Conservation (phyloP, 1,140 invertebrate genomes). For the Drusus annulatus region DNA sequence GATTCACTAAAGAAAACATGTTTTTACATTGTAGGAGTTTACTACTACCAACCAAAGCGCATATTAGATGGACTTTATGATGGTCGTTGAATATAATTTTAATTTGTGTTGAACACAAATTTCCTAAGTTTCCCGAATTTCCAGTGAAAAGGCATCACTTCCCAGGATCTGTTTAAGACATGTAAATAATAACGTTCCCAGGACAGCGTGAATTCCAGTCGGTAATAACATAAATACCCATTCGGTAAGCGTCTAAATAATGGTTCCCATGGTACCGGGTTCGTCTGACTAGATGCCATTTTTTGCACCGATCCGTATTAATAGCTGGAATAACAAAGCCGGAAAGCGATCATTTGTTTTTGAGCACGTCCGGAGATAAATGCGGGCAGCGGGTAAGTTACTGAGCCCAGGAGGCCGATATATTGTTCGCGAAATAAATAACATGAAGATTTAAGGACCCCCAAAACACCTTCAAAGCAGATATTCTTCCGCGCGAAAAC, state of each 20-base stretch:
- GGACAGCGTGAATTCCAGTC: not conserved
- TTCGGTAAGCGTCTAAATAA: slow-evolving; percentile 6
- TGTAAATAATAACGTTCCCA: too few species aligned
- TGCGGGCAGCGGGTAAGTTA: slow-evolving; percentile 3
- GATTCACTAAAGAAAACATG: too few species aligned
- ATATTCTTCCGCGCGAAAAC: too few species aligned
- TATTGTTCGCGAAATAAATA: too few species aligned
- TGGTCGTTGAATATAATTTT: too few species aligned
- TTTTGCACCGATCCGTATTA: slow-evolving; percentile 25
- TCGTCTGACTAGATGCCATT: slow-evolving; percentile 11
- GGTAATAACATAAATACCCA: slow-evolving; percentile 22
- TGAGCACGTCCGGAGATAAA: slow-evolving; percentile 6
- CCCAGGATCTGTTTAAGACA: not conserved
- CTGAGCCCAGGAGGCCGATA: not conserved
- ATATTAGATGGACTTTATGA: too few species aligned
- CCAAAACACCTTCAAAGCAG: too few species aligned
- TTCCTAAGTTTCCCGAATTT: too few species aligned
- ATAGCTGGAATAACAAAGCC: slow-evolving; percentile 5
- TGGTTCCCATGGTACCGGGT: not conserved
- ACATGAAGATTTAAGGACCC: too few species aligned
- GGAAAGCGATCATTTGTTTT: slow-evolving; percentile 22
- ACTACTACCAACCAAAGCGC: too few species aligned
- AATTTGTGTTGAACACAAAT: too few species aligned
- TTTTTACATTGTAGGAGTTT: too few species aligned
- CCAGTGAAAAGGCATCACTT: not conserved